Evolutionary conservation across 2,113 vertebrate species (phyloP), one percentile per base, ranked within the genome.

Genomic region (Megalops atlanticus): DNA sequence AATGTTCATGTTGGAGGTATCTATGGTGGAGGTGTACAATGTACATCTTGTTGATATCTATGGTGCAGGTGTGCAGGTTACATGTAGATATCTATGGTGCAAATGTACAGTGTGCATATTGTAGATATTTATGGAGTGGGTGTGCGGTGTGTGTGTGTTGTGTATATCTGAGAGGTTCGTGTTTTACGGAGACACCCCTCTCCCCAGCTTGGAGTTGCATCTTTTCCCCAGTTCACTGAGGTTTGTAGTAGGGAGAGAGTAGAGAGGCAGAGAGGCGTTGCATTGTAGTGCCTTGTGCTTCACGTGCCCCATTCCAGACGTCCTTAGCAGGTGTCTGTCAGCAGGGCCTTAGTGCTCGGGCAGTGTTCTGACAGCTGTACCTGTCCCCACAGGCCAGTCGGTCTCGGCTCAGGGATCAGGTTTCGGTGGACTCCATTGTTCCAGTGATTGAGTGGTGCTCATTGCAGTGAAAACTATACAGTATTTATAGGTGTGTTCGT

Each of bases 401-500:
- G 54, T n/a, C n/a, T 27, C 1, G 11, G 54, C 24, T 6, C 58
- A 1, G 11, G 58, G 58, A 64, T 64, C 58, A 27, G 58, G n/a
- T 64, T 24, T 64, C 58, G 7, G 14, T 45, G 43, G 43, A 45
- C 7, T 31, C 58, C 8, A 10, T 64, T 64, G 58, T 64, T 8
- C 58, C 8, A n/a, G 1, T 24, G 58, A 64, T 64, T 64, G 58
- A 64, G 31, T 64, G 58, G 58, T 1, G 58, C 2, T 64, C 58
- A 64, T n/a, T 64, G 58, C 31, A n/a, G 58, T 64, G n/a, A 64
- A 54, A 64, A 31, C n/a, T n/a, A n/a, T n/a, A n/a, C n/a, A n/a
- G n/a, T n/a, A n/a, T n/a, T n/a, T n/a, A n/a, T n/a, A n/a, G n/a
- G n/a, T n/a, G n/a, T n/a, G n/a, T n/a, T n/a, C n/a, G n/a, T n/a